These are phyloP conservation scores for Lycodopsis pacificus DNA, from an alignment of 2,797 vertebrate species.

Conservation along the genomic window DNA sequence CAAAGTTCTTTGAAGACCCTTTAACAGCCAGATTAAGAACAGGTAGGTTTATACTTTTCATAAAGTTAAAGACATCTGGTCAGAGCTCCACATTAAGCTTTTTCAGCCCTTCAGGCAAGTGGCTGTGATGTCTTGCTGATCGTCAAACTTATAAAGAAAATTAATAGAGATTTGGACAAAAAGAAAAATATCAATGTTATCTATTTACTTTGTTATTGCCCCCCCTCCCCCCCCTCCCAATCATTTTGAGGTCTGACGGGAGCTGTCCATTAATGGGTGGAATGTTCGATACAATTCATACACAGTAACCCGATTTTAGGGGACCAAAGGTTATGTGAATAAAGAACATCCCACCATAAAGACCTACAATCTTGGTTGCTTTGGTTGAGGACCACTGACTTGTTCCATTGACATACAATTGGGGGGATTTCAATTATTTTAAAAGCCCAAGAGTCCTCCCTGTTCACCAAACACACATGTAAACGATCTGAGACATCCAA, in stretches of 20 bases:
- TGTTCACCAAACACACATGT: background rate
- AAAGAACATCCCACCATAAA: background rate
- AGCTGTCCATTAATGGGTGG: background rate
- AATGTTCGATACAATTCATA: background rate
- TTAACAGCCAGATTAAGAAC: background rate
- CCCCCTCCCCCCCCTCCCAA: background rate
- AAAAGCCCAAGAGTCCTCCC: background rate
- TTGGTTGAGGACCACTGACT: background rate
- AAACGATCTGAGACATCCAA: background rate
- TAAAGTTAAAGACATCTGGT: slow-evolving; percentile 3
- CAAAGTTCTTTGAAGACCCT: background rate
- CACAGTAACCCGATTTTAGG: background rate
- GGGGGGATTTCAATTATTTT: no score
- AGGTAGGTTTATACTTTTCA: background rate
- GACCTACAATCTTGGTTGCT: background rate
- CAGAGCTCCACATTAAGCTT: background rate
- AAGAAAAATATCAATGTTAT: background rate
- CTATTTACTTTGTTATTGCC: background rate
- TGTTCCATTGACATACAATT: background rate
- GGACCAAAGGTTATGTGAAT: background rate
- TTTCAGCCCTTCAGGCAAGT: background rate
- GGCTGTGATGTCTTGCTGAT: background rate
- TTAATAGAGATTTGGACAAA: background rate
- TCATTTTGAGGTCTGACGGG: background rate
- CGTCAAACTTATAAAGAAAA: background rate